Base-by-base conservation (phyloP, 2,797 vertebrate genomes). In the Holocentrus rufus region DNA sequence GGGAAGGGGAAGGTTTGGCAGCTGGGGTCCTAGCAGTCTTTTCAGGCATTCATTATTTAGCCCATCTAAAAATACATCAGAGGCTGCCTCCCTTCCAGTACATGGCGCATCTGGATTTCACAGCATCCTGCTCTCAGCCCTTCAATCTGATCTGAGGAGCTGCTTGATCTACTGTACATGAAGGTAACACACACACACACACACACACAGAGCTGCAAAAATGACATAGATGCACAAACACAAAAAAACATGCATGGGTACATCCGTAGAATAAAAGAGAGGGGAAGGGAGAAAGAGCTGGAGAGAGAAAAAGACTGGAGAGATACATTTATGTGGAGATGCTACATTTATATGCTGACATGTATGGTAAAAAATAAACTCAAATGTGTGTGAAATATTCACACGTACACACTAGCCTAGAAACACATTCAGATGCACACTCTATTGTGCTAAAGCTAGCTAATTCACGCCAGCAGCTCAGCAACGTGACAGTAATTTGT, bases 11-110 rank as follows among this genome's bases (percentile, higher is more conserved):
- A 79, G 72, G 79, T 87, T 90, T 90, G 90, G 87, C 85, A 88
- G 85, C 85, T 88, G 88, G 84, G 89, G 89, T 90, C 88, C 87
- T 87, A 61, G 82, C 85, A 86, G 88, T 89, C 87, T 90, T 92
- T 92, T 92, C 90, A 92, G 88, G 88, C 90, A 92, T 94, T 92
- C 91, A 93, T 93, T 92, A 93, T 93, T 93, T 89, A 93, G 90
- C 89, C 90, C 31, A 14, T 84, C 91, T 93, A 93, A 93, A 93
- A 93, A 93, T 93, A 93, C 92, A 93, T 93, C 91, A 91, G 90
- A 93, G 90, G 85, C 87, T 79, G 84, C 85, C 74, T 89, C 77
- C 59, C 81, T 85, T 82, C 87, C 74, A 83, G 87, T 82, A 83
- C 85, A 89, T 69, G 82, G 87, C 79, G 86, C 82, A 88, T 90